Base-by-base conservation (phyloP, 2,113 vertebrate genomes). In the Paracanthobrama guichenoti region DNA sequence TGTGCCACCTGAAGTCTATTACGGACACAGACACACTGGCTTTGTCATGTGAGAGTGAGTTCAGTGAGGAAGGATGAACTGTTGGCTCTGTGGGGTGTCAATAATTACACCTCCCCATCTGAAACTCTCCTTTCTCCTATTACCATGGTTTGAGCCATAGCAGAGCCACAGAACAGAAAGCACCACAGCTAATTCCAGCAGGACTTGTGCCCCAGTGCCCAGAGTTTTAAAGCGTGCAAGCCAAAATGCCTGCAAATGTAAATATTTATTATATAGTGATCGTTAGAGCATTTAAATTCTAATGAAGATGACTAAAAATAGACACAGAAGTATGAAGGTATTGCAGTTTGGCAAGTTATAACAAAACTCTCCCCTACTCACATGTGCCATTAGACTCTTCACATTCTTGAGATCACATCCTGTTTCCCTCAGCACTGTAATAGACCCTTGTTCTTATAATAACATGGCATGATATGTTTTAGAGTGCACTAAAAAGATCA, bases 31-130 rank as follows among this genome's bases (percentile, higher is more conserved):
- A 22, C 73, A 64, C 39, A 66, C n/a, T n/a, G n/a, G 13, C 53
- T 46, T 14, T 74, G 81, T 83, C 79, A 60, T 72, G 67, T 77
- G 80, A 80, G n/a, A 82, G 79, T 50, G 57, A 24, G 81, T 83
- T 79, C 31, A 74, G 66, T 62, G 71, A 84, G 81, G 74, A 79
- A 82, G 60, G 62, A 74, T n/a, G 69, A 67, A 72, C 88, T 46
- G 74, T 85, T 82, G 82, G 84, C 66, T 88, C 86, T 85, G 84
- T 87, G 72, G 78, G 82, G 87, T 89, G 81, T 86, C 87, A 88
- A 74, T 89, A 88, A 90, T 88, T 84, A 89, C n/a, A n/a, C 81
- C 88, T 89, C 82, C 71, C 85, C 89, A 90, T 87, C 86, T 90
- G 89, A 90, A 84, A 83, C 55, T 26, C 83, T 81, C 60, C 78